Conservation (phyloP, 2,888 invertebrate species). For the Taphrorychus bicolor region DNA sequence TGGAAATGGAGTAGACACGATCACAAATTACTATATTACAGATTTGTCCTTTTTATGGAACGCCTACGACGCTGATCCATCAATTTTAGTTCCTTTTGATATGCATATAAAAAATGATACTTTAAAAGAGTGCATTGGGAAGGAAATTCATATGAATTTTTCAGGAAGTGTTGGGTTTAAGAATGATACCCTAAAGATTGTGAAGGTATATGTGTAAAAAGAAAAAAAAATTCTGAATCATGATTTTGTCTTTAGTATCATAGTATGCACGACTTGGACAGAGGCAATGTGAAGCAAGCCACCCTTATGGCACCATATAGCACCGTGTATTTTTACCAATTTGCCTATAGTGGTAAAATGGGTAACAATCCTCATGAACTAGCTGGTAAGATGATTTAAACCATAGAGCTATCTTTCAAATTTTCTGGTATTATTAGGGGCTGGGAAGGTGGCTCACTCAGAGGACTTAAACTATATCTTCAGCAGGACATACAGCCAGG, state of each 20-base stretch:
- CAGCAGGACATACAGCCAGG: slow-evolving; percentile 11
- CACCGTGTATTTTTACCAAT: slow-evolving; percentile 7
- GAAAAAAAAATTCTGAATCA: neutral
- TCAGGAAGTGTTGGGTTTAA: slow-evolving; percentile 1
- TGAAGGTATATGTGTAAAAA: neutral
- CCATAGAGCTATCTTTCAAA: neutral
- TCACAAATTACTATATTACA: too few relatives aligned
- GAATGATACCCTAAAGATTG: neutral
- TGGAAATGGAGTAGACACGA: too few relatives aligned
- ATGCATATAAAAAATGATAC: slow-evolving; percentile 10
- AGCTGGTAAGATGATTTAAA: neutral
- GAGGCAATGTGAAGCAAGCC: slow-evolving; percentile 8
- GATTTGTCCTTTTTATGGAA: slow-evolving; percentile 8
- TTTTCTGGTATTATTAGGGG: slow-evolving; percentile 2
- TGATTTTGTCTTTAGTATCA: slow-evolving; percentile 9
- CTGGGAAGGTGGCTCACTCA: slow-evolving; percentile 14
- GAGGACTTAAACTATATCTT: slow-evolving; percentile 25
- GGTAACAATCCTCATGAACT: slow-evolving; percentile 2
- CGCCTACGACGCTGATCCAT: slow-evolving; percentile 12
- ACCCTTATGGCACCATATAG: slow-evolving; percentile 3
- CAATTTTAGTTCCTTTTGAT: slow-evolving; percentile 13
- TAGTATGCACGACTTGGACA: slow-evolving; percentile 16
- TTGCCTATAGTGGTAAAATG: slow-evolving; percentile 13
- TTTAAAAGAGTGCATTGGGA: slow-evolving; percentile 3
- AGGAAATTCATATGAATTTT: too few relatives aligned